These are phyloP conservation scores for Caloenas nicobarica DNA, from an alignment of 2,113 vertebrate species.

Conservation along the genomic window DNA sequence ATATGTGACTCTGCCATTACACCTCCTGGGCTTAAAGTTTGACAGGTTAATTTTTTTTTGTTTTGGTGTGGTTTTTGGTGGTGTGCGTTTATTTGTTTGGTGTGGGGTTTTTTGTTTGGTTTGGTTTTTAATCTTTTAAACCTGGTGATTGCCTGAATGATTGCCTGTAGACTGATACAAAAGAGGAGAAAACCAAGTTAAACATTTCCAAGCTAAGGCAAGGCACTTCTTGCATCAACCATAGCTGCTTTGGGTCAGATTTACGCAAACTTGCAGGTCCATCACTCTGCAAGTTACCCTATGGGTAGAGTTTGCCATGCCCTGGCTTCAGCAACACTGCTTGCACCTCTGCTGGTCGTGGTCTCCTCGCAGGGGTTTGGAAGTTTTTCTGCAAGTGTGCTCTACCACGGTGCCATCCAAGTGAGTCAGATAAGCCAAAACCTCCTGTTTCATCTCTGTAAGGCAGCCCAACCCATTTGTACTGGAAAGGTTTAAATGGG, in stretches of 20 bases:
- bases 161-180: not conserved
- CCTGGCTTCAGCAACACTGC: accelerated
- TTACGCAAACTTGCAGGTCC: not conserved
- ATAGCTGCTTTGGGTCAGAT: not conserved
- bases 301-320: not conserved
- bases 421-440: not conserved
- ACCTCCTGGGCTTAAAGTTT: not conserved
- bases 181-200: not conserved
- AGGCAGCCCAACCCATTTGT: not conserved
- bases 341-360: accelerated
- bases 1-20: not conserved
- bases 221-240: not conserved
- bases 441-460: not conserved
- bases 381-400: accelerated
- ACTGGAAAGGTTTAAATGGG: not conserved
- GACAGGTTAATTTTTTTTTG: not conserved
- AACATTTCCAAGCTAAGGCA: not conserved
- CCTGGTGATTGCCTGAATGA: not conserved
- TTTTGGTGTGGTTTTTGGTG: not conserved
- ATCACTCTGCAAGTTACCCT: accelerated
- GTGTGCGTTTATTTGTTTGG: not conserved
- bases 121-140: not conserved
- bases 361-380: not conserved
- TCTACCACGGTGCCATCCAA: not conserved
- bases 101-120: not conserved